Base-by-base conservation (phyloP, 2,113 vertebrate genomes). In the Tragelaphus strepsiceros region DNA sequence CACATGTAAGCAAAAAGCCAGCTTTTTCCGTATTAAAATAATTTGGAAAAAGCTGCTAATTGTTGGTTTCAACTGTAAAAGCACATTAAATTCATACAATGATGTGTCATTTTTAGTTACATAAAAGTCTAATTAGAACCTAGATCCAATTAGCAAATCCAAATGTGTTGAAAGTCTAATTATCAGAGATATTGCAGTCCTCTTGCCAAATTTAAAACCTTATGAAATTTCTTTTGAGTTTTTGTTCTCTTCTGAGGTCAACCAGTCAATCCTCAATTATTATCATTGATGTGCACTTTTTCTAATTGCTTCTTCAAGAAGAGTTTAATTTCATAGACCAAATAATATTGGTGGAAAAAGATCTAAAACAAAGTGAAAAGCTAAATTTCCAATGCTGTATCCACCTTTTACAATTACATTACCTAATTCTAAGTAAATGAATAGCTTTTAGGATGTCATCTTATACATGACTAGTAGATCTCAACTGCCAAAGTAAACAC, bases 121-220 rank as follows among this genome's bases (percentile, higher is more conserved):
- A 98, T 94, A 98, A 98, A 97, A 98, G 98, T 97, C 93, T 99
- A 98, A 99, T 99, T 99, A 99, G 91, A 98, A 98, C 67, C 98
- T 98, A 93, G 96, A 98, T 98, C 84, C 77, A 98, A 98, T 99
- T 98, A 99, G 88, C 98, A 98, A 98, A 98, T 96, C 95, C 90
- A 98, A 98, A 98, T 97, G 87, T 96, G 88, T 82, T 96, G 95
- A 97, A 98, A 97, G 97, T 96, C 89, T 98, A 98, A 98, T 98
- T 98, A 98, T 97, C 21, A 64, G 80, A 97, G 97, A 97, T 97
- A 98, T n/a, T 88, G 49, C 88, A 96, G 26, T 81, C 59, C 26
- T 98, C 96, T 94, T 97, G 93, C 88, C 97, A 98, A 97, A 98
- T 95, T 92, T 97, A 96, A 99, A 97, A 92, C n/a, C 93, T 87